These are phyloP conservation scores for Pseudomyrmex pallidus DNA, from an alignment of 1,140 invertebrate genomes.

Conservation along the genomic window DNA sequence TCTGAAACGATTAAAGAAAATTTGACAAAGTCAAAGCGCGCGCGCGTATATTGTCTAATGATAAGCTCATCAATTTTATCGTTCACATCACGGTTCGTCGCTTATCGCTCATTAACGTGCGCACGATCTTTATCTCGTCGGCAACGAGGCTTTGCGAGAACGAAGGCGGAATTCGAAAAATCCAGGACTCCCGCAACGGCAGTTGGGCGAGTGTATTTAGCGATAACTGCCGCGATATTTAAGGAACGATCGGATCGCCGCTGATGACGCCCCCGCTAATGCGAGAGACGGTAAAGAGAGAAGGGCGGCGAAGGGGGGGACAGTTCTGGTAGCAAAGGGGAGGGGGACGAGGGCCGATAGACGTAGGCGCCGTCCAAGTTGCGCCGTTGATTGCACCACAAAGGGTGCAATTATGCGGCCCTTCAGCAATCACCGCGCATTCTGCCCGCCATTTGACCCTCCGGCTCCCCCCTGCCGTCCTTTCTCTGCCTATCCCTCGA, in stretches of 20 bases:
- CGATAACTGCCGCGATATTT: constrained; percentile 69
- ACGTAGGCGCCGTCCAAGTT: constrained; percentile 82
- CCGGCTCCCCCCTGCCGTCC: constrained; percentile 57
- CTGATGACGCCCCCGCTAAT: constrained; percentile 61
- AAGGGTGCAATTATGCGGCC: constrained; percentile 86
- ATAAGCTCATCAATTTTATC: not conserved
- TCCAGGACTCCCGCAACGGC: constrained; percentile 56
- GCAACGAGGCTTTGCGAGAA: constrained; percentile 8
- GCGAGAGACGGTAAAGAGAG: constrained; percentile 14
- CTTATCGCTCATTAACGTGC: constrained; percentile 37
- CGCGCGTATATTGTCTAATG: not conserved
- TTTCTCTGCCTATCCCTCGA: constrained; percentile 31
- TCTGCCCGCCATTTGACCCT: constrained; percentile 84
- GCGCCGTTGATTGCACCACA: constrained; percentile 85
- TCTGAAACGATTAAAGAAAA: not conserved
- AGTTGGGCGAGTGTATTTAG: constrained; percentile 63
- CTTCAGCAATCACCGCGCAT: constrained; percentile 86
- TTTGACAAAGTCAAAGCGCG: not conserved
- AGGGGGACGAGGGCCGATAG: constrained; percentile 70
- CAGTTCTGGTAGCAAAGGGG: constrained; percentile 13
- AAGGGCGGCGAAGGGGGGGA: constrained; percentile 36
- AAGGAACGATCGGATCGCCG: constrained; percentile 63
- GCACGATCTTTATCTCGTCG: not conserved
- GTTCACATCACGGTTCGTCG: not conserved
- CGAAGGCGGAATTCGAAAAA: constrained; percentile 54